These are phyloP conservation scores for Dromaius novaehollandiae DNA, from an alignment of 2,113 vertebrate species.

Conservation along the genomic window DNA sequence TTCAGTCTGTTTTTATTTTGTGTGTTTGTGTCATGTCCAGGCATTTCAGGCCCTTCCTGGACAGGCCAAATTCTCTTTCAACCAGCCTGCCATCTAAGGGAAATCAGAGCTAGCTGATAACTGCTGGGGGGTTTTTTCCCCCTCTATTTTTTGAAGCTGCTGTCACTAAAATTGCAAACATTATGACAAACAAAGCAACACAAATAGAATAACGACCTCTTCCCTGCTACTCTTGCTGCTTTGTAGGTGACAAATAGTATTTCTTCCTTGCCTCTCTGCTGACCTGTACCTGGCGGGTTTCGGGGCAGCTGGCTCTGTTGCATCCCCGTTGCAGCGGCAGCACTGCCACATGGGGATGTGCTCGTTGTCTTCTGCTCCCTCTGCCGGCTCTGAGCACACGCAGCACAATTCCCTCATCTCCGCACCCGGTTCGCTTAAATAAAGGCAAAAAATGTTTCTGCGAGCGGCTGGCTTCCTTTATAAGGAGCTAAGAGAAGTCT, in stretches of 20 bases:
- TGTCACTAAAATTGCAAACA: background rate
- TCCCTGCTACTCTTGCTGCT: background rate
- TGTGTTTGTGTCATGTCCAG: background rate
- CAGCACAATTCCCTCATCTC: background rate
- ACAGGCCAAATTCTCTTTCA: background rate
- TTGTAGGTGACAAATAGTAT: background rate
- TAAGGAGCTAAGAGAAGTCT: background rate
- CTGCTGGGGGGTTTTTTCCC: too few relatives aligned
- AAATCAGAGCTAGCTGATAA: background rate
- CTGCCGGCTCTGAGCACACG: background rate
- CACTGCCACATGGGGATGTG: background rate
- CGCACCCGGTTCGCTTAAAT: background rate
- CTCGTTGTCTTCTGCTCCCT: background rate
- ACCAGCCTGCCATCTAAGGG: background rate
- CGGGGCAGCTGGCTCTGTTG: background rate
- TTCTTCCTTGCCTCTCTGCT: background rate
- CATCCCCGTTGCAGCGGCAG: background rate
- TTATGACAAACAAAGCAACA: too few relatives aligned
- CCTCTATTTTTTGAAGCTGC: fast-evolving
- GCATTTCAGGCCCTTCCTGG: background rate
- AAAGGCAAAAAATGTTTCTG: background rate
- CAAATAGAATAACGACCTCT: fast-evolving
- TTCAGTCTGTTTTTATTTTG: background rate
- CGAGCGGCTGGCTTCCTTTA: background rate
- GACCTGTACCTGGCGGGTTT: too few relatives aligned